A percentile compares a stretch with the other conserved stretches of the same genome.
Evolutionary conservation across 2,797 vertebrate genomes (phyloP).

Genomic region (Lepilemur ruficaudatus): DNA sequence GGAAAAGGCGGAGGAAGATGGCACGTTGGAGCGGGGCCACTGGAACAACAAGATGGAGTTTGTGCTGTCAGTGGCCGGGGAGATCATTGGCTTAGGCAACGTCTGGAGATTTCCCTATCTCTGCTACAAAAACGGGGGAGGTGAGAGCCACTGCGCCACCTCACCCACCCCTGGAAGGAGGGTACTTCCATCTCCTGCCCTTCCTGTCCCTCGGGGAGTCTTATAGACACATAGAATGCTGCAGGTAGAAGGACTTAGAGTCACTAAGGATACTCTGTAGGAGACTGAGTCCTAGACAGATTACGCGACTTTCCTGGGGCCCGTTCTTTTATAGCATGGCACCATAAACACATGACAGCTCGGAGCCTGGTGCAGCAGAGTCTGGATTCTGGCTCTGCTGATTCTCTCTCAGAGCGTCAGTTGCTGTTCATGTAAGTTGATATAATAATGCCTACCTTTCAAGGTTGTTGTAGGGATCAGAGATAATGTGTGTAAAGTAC

Average conservation of each 20-base stretch:
- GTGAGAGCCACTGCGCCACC: slow-evolving; percentile 82
- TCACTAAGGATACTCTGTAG: background rate
- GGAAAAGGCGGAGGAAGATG: slow-evolving; percentile 81
- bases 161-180: background rate
- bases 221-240: background rate
- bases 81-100: slow-evolving; percentile 95
- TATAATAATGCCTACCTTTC: background rate
- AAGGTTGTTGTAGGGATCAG: background rate
- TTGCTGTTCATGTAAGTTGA: background rate
- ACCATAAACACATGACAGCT: background rate
- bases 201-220: background rate
- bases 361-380: background rate
- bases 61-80: slow-evolving; percentile 92
- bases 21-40: slow-evolving; percentile 92
- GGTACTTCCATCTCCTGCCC: background rate
- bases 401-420: background rate
- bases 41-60: slow-evolving; percentile 97
- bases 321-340: background rate
- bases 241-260: background rate
- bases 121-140: slow-evolving; percentile 97
- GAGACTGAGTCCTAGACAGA: background rate
- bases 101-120: slow-evolving; percentile 98
- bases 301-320: background rate
- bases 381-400: background rate
- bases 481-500: background rate